Base-by-base conservation (phyloP, 2,113 vertebrate species). In the Eulemur macaco region DNA sequence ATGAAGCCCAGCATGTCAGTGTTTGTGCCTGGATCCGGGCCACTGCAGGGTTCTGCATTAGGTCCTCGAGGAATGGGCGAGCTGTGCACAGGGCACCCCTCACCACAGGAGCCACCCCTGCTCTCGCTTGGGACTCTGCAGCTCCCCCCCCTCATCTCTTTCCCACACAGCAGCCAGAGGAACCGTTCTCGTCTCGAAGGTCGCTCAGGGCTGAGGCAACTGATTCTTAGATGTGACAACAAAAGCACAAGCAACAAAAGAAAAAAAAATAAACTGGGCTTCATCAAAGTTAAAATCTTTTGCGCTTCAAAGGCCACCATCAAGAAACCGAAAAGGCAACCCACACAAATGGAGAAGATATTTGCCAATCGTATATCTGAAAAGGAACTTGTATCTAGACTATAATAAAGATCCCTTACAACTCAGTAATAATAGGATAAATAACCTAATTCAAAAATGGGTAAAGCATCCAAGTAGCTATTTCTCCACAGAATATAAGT, bases 381-480 rank as follows among this genome's bases (percentile, higher is more conserved):
- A 69, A 86, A 86, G 18, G 50, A 82, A 25, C 54, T 85, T 76
- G 42, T 64, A 74, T 84, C 66, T 85, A 81, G 56, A 91, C 58
- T 89, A 89, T 37, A 60, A 58, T 83, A 92, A 89, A 81, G 25
- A 92, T 83, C 50, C 87, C 54, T 84, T 76, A 92, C 20, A 83
- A 78, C 47, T 86, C 52, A 92, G 45, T 31, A 93, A 73, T 87
- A 76, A 95, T 89, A 96, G 80, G 73, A 89, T 5, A 71, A 83
- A 54, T 47, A 84, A 68, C 9, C 34, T 25, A 92, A 78, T 83
- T 50, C 3, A 54, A 80, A 96, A 85, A 31, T 1, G 1, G 18
- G 64, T n/a, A 56, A 82, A 63, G 60, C 9, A 96, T 87, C 14
- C 68, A 54, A 90, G 87, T 74, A 85, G n/a, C 92, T 31, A 64